Percentiles rank a stretch among this genome's conserved stretches.
These are phyloP conservation scores for Rhamnusium bicolor DNA, from an alignment of 2,888 invertebrate genomes.

Conservation along the genomic window DNA sequence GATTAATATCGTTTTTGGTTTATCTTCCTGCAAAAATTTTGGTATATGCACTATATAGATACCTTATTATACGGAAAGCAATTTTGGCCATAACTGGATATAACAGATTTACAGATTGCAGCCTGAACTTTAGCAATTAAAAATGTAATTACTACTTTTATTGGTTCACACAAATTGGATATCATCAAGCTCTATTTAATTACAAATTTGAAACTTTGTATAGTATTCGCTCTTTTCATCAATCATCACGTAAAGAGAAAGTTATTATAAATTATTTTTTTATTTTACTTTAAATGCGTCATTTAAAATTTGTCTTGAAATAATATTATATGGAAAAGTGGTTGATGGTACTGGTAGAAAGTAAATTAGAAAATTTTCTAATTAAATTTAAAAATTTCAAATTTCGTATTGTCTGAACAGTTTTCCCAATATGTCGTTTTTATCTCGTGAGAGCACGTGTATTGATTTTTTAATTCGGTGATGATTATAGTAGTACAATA, in stretches of 20 bases:
- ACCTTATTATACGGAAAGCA: slow-evolving; percentile 53
- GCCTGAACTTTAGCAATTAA: slow-evolving; percentile 64
- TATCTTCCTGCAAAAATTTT: slow-evolving; percentile 41
- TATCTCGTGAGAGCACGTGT: background rate
- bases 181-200: slow-evolving; percentile 53
- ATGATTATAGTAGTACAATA: slow-evolving; percentile 13
- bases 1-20: slow-evolving; percentile 22
- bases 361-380: too few species aligned
- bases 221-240: background rate
- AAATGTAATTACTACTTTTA: slow-evolving; percentile 64
- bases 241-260: too few species aligned
- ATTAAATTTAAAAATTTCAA: too few species aligned
- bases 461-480: background rate
- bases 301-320: too few species aligned
- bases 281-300: too few species aligned
- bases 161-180: slow-evolving; percentile 63
- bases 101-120: slow-evolving; percentile 56
- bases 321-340: too few species aligned
- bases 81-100: slow-evolving; percentile 52
- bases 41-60: slow-evolving; percentile 33
- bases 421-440: too few species aligned
- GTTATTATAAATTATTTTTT: background rate
- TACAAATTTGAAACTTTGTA: slow-evolving; percentile 54
- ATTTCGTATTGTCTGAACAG: too few species aligned
- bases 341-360: too few species aligned